Conservation (phyloP, 2,888 invertebrate species). For the Rhopalosiphum nymphaeae region DNA sequence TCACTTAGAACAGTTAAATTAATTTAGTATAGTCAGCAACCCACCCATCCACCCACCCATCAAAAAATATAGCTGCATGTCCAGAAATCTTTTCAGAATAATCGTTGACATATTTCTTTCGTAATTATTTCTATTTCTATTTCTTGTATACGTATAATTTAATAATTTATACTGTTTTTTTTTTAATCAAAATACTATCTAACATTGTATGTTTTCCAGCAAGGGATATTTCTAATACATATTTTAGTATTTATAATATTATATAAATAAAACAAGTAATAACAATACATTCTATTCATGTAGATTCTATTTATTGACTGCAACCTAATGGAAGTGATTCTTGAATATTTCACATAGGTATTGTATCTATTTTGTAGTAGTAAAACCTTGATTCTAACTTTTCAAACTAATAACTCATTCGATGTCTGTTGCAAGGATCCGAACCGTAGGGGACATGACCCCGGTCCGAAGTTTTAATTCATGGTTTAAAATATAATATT, state of each 20-base stretch:
- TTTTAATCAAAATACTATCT: not conserved
- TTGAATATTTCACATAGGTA: slow-evolving; percentile 24
- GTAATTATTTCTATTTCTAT: not conserved
- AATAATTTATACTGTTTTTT: not conserved
- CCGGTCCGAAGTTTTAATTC: not conserved
- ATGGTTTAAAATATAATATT: slow-evolving; percentile 11
- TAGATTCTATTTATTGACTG: not conserved
- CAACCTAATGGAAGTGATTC: not conserved
- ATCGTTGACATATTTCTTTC: not conserved
- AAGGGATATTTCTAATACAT: not conserved
- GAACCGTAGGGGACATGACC: slow-evolving; percentile 35
- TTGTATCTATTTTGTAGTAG: not conserved
- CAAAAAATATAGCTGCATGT: not conserved
- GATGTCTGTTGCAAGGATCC: not conserved
- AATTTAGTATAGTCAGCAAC: not conserved
- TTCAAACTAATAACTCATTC: not conserved
- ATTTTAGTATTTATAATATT: not conserved
- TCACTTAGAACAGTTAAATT: not conserved
- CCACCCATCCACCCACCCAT: not conserved
- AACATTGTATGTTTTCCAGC: not conserved
- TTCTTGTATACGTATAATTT: not conserved
- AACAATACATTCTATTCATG: not conserved
- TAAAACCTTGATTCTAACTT: slow-evolving; percentile 37
- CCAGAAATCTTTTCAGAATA: not conserved
- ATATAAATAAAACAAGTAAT: slow-evolving; percentile 8